Base-by-base conservation (phyloP, 2,797 vertebrate genomes). In the Allobates femoralis region DNA sequence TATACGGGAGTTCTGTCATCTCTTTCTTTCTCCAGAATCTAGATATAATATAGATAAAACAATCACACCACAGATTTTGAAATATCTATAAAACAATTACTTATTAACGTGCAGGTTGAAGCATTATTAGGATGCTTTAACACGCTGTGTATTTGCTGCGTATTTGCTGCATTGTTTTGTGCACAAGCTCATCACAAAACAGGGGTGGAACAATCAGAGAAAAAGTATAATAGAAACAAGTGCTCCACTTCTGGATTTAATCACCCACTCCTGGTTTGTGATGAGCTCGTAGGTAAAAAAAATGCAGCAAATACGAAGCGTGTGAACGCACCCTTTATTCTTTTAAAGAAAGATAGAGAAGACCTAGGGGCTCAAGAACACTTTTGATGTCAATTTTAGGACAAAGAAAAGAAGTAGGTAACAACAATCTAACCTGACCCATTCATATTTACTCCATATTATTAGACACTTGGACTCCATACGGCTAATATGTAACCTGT, bases 11-110 rank as follows among this genome's bases (percentile, higher is more conserved):
- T 94, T 92, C 93, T 97, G 86, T 93, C 94, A n/a, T 23, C 26
- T 73, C 92, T 94, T 86, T 96, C 95, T 88, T 90, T 91, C 91
- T 97, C 94, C 73, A 98, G 88, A 86, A 83, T 89, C 97, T 99
- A 53, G 90, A 90, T 77, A 82, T 66, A 79, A 69, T 12, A 50
- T 15, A 50, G 41, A 46, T 26, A 26, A 26, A 62, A n/a, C 10
- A 28, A n/a, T 6, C 37, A 50, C 4, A 19, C 50, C 46, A 26
- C 12, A n/a, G 23, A 21, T 69, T 50, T 41, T 73, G 16, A 46
- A 37, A 12, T 19, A 12, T n/a, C 5, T 0, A 34, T 21, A 2
- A 37, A 3, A 37, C 66, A 32, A 66, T 18, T 19, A 15, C 18
- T 16, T 69, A 69, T 37, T 10, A 37, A 46, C 21, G 46, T 46